phyloP scores from a whole-genome alignment of 2,888 invertebrate species.

The Stenichneumon culpator region DNA sequence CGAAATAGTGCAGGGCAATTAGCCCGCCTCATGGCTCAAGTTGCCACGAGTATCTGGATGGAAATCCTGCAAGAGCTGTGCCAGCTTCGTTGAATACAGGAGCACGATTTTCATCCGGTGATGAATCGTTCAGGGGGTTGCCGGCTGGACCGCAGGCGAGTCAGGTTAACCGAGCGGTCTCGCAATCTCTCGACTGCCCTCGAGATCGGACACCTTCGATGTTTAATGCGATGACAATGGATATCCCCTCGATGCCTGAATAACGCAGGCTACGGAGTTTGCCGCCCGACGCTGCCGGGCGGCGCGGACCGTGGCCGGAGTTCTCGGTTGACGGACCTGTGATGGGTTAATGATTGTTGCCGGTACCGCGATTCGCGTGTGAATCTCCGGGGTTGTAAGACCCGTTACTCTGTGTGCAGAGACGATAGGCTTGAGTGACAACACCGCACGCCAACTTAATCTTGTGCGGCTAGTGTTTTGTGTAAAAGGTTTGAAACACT shows the following conservation, averaged over 20 bases:
- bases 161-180: conserved; percentile 28
- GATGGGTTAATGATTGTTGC: conserved; percentile 23
- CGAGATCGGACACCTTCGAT: conserved; percentile 39
- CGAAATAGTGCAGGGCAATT: conserved; percentile 65
- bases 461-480: no score
- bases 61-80: conserved; percentile 50
- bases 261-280: background rate
- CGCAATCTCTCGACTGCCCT: conserved; percentile 11
- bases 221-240: conserved; percentile 38
- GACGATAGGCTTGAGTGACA: no score
- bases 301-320: conserved; percentile 1
- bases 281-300: background rate
- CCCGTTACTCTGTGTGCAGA: no score
- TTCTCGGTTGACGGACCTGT: conserved; percentile 32
- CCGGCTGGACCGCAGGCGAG: background rate
- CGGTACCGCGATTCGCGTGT: no score
- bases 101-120: conserved; percentile 73
- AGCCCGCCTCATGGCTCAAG: conserved; percentile 72
- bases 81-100: conserved; percentile 66
- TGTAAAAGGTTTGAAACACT: no score
- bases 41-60: conserved; percentile 74
- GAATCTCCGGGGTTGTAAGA: no score
- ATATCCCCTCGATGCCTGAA: conserved; percentile 12
- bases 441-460: no score
- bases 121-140: conserved; percentile 74